These are phyloP conservation scores for Cyclophora punctaria DNA, from an alignment of 2,888 invertebrate species.

Conservation along the genomic window DNA sequence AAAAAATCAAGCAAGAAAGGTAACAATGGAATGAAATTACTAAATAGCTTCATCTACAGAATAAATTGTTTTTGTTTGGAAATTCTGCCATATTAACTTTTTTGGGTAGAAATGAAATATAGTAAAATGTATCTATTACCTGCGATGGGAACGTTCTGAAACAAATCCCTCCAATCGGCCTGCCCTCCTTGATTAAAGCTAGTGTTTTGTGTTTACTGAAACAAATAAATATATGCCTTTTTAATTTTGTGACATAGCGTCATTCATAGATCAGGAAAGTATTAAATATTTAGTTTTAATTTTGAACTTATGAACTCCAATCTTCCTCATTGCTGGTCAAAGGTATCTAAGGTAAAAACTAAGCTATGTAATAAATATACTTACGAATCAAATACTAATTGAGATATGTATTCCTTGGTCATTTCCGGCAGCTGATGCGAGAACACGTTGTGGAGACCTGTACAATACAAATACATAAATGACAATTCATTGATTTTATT, in stretches of 20 bases:
- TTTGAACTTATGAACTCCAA: too few species aligned
- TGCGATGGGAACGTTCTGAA: slow-evolving; percentile 95
- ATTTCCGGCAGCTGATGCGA: slow-evolving; percentile 96
- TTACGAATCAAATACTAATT: slow-evolving; percentile 94
- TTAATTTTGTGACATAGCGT: too few species aligned
- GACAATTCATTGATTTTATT: too few species aligned
- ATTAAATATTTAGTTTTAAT: background rate
- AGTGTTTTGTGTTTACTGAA: slow-evolving; percentile 94
- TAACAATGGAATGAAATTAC: too few species aligned
- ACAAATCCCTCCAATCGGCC: slow-evolving; percentile 98
- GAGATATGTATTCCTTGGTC: slow-evolving; percentile 98
- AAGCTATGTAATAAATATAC: slow-evolving; percentile 33
- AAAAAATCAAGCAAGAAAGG: too few species aligned
- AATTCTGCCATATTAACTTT: too few species aligned
- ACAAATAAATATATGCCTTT: slow-evolving; percentile 9
- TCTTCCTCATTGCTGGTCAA: too few species aligned
- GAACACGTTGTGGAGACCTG: slow-evolving; percentile 93
- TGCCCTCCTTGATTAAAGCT: slow-evolving; percentile 90
- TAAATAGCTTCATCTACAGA: too few species aligned
- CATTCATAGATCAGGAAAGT: background rate
- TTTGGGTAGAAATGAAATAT: background rate
- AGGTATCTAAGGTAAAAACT: background rate
- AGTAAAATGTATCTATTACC: slow-evolving; percentile 27
- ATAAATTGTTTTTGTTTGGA: too few species aligned
- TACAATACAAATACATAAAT: too few species aligned